These are phyloP conservation scores for Thecophora atra DNA, from an alignment of 2,888 invertebrate genomes.

Conservation along the genomic window DNA sequence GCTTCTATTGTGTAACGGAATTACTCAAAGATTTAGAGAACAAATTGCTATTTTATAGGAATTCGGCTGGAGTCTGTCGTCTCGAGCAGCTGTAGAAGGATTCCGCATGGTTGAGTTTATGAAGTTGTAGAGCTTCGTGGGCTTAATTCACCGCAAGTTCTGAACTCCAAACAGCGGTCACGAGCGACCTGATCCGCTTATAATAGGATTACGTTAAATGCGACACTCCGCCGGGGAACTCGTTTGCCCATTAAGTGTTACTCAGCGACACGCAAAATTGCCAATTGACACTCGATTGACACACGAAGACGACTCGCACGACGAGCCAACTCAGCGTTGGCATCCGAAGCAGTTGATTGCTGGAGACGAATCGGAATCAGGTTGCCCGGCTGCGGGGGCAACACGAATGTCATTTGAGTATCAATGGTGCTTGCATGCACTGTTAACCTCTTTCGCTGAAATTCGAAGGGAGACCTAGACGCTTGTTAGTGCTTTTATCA, in stretches of 20 bases:
- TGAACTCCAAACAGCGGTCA: constrained; percentile 1
- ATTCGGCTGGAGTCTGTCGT: not conserved
- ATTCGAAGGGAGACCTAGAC: constrained; percentile 23
- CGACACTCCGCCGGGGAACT: constrained; percentile 57
- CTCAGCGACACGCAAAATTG: constrained; percentile 53
- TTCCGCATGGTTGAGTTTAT: not conserved
- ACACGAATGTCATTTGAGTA: not conserved
- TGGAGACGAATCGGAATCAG: not conserved
- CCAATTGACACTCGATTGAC: constrained; percentile 65
- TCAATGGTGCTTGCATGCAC: not conserved
- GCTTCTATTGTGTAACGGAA: constrained; percentile 41
- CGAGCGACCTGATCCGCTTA: constrained; percentile 15
- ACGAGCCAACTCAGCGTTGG: too few species aligned
- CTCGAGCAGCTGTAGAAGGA: not conserved
- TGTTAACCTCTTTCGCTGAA: not conserved
- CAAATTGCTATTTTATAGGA: not conserved
- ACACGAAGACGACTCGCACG: constrained; percentile 38
- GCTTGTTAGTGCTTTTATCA: not conserved
- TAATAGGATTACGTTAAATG: constrained; percentile 65
- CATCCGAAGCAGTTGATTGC: not conserved
- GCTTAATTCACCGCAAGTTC: constrained; percentile 6
- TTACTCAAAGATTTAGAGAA: not conserved
- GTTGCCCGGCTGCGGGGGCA: not conserved
- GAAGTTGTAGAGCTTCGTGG: constrained; percentile 26
- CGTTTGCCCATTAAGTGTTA: constrained; percentile 25